Conservation (phyloP, 1,140 invertebrate species). For the Hetaerina americana region DNA sequence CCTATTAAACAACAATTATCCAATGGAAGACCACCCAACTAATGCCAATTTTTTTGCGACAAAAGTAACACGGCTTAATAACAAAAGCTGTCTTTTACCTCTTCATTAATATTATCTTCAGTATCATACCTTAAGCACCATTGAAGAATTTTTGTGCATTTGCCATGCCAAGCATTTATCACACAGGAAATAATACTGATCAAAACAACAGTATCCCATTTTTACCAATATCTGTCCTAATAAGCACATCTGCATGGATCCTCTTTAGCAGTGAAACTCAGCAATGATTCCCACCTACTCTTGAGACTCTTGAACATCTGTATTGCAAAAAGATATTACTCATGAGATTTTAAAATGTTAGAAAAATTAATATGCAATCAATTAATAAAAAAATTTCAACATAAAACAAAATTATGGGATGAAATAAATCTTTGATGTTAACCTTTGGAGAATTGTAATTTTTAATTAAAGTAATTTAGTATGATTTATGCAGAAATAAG, state of each 20-base stretch:
- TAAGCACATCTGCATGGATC: background rate
- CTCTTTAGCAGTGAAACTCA: background rate
- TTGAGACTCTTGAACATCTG: background rate
- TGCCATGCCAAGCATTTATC: background rate
- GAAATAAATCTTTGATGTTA: too few relatives aligned
- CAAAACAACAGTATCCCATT: background rate
- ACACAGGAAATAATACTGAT: background rate
- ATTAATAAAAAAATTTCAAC: too few relatives aligned
- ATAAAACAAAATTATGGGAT: too few relatives aligned
- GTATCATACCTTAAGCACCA: background rate
- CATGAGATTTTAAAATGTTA: too few relatives aligned
- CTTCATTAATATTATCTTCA: background rate
- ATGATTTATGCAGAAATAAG: too few relatives aligned
- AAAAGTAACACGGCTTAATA: background rate
- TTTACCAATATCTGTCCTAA: background rate
- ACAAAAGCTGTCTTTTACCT: background rate
- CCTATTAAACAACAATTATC: background rate
- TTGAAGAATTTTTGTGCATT: background rate
- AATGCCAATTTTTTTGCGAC: background rate
- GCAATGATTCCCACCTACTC: background rate
- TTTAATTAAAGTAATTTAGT: too few relatives aligned
- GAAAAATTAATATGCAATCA: too few relatives aligned
- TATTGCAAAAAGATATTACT: background rate
- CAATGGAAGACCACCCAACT: background rate
- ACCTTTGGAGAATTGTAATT: too few relatives aligned